Percentiles rank a stretch among this genome's conserved stretches.
phyloP scores from a whole-genome alignment of 2,113 vertebrate species.

The Xiphophorus hellerii region DNA sequence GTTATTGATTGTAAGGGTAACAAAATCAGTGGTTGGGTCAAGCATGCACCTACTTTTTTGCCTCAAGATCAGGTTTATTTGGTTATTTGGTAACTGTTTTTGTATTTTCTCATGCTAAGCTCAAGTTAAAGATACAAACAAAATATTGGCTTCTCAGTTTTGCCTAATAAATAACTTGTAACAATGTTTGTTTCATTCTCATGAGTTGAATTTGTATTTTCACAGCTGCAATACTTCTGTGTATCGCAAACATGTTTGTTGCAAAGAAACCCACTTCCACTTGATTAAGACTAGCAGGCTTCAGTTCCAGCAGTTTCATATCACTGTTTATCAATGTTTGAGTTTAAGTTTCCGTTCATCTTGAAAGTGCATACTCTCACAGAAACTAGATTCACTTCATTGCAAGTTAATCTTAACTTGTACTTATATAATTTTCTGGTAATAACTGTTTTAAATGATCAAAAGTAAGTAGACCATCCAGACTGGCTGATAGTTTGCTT shows the following conservation, averaged over 20 bases:
- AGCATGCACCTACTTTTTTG: no score
- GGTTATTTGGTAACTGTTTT: no score
- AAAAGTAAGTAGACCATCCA: not conserved
- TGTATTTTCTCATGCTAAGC: not conserved
- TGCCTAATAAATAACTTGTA: no score
- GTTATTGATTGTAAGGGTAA: no score
- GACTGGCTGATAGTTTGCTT: not conserved
- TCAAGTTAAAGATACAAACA: not conserved
- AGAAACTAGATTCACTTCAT: not conserved
- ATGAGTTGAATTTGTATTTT: not conserved
- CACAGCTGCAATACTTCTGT: not conserved
- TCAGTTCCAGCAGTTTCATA: not conserved
- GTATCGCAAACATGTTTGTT: not conserved
- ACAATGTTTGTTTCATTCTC: not conserved
- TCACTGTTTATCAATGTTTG: conserved; percentile 19
- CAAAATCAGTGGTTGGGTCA: no score
- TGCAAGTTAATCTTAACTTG: not conserved
- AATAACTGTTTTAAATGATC: not conserved
- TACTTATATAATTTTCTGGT: not conserved
- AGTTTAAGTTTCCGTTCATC: conserved; percentile 14
- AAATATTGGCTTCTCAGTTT: not conserved
- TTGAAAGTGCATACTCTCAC: not conserved
- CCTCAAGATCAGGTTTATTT: no score
- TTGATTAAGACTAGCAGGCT: conserved; percentile 1
- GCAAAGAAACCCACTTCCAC: conserved; percentile 5